These are phyloP conservation scores for Chaetogeoica ovagalla DNA, from an alignment of 2,888 invertebrate genomes.

Conservation along the genomic window DNA sequence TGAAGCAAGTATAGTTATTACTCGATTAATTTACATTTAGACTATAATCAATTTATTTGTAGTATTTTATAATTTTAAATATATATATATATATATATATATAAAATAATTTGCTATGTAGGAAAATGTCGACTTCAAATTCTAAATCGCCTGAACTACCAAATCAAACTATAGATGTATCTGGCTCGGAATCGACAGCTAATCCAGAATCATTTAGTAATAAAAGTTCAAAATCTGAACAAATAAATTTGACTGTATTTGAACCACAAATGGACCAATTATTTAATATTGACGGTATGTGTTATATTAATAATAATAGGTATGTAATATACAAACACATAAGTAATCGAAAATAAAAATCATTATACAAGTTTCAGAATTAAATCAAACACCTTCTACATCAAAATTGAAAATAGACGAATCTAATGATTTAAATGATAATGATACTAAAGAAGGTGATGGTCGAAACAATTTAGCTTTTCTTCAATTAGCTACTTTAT, in stretches of 20 bases:
- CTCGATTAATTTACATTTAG: not conserved
- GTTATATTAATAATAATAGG: not conserved
- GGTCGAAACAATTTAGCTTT: slow-evolving; percentile 17
- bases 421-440: not conserved
- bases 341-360: not conserved
- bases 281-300: slow-evolving; percentile 32
- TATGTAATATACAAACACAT: too few species aligned
- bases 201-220: slow-evolving; percentile 21
- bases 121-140: slow-evolving; percentile 20
- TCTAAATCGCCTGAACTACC: slow-evolving; percentile 6
- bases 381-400: not conserved
- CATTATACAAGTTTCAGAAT: slow-evolving; percentile 14
- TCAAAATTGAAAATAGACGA: slow-evolving; percentile 20
- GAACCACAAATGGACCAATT: slow-evolving; percentile 9
- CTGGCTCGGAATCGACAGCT: not conserved
- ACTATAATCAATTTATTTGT: not conserved
- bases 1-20: too few species aligned
- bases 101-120: not conserved
- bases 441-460: not conserved
- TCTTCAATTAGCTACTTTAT: slow-evolving; percentile 22
- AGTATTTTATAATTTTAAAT: not conserved
- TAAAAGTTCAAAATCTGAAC: slow-evolving; percentile 26
- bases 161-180: not conserved
- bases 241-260: slow-evolving; percentile 12
- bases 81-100: not conserved